These are phyloP conservation scores for Cynaeus angustus DNA, from an alignment of 2,888 invertebrate genomes.

Conservation along the genomic window DNA sequence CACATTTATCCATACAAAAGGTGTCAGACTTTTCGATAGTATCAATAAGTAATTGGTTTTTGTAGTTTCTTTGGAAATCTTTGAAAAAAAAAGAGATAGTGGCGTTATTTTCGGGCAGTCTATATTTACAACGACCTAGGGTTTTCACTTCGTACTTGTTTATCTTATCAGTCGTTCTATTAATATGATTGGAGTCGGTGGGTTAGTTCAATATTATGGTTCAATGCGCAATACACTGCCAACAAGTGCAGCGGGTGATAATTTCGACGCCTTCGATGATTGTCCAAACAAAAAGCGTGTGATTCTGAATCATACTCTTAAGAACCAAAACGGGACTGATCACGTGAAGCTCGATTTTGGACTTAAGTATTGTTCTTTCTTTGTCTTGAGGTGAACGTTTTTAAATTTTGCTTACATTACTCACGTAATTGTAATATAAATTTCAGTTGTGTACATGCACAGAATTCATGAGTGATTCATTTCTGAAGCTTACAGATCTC, in stretches of 20 bases:
- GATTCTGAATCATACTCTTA: slow-evolving; percentile 20
- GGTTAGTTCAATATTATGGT: slow-evolving; percentile 35
- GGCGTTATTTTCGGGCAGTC: slow-evolving; percentile 3
- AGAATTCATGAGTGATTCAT: too few species aligned
- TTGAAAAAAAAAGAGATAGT: slow-evolving; percentile 3
- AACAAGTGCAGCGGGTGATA: slow-evolving; percentile 25
- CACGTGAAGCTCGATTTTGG: too few species aligned
- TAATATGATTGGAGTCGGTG: slow-evolving; percentile 25
- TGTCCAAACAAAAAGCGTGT: not conserved
- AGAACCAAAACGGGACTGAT: too few species aligned
- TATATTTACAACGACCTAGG: slow-evolving; percentile 32
- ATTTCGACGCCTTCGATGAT: slow-evolving; percentile 17
- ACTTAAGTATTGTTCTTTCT: too few species aligned
- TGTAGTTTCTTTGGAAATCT: not conserved
- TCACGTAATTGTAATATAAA: too few species aligned
- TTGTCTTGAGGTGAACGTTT: too few species aligned
- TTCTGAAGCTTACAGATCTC: too few species aligned
- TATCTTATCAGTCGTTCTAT: slow-evolving; percentile 35
- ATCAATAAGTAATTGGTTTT: slow-evolving; percentile 3
- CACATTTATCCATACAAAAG: not conserved
- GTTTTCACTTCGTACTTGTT: slow-evolving; percentile 25
- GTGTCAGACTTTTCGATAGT: not conserved
- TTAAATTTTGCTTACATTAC: too few species aligned
- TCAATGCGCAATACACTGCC: slow-evolving; percentile 22
- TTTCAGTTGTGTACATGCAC: too few species aligned